Evolutionary conservation across 2,113 vertebrate genomes (phyloP).

Genomic region (Takifugu flavidus): DNA sequence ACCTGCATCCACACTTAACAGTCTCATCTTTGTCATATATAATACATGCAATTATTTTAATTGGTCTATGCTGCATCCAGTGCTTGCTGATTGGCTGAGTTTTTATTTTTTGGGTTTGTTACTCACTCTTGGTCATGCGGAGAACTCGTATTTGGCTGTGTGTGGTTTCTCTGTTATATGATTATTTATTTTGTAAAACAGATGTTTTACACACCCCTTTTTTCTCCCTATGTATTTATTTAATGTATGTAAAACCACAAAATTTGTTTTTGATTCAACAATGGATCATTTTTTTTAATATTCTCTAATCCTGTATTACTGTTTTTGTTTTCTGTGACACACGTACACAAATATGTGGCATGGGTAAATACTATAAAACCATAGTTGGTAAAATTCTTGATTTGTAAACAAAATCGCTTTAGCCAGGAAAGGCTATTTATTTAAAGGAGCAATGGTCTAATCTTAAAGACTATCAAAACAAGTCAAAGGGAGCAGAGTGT

Average conservation of each 20-base stretch:
- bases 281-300: conserved; percentile 13
- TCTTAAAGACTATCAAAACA: conserved; percentile 61
- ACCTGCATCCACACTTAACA: conserved; percentile 63
- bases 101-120: conserved; percentile 54
- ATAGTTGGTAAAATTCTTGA: too few relatives aligned
- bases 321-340: too few relatives aligned
- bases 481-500: conserved; percentile 43
- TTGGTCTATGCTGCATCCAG: conserved; percentile 77
- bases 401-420: too few relatives aligned
- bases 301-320: too few relatives aligned
- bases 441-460: conserved; percentile 55
- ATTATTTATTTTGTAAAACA: conserved; percentile 67
- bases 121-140: conserved; percentile 74
- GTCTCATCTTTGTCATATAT: conserved; percentile 64
- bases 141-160: conserved; percentile 75
- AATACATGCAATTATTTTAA: conserved; percentile 72
- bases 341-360: too few relatives aligned
- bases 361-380: too few relatives aligned
- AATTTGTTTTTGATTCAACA: conserved; percentile 32
- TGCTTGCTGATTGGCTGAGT: conserved; percentile 78
- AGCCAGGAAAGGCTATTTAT: conserved; percentile 43
- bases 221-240: conserved; percentile 57
- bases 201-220: conserved; percentile 69
- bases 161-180: conserved; percentile 71
- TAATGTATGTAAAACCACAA: conserved; percentile 66